A percentile compares a stretch with the other conserved stretches of the same genome.
Conservation (phyloP, 2,113 vertebrate genomes). For the Sterrhoptilus dennistouni region DNA sequence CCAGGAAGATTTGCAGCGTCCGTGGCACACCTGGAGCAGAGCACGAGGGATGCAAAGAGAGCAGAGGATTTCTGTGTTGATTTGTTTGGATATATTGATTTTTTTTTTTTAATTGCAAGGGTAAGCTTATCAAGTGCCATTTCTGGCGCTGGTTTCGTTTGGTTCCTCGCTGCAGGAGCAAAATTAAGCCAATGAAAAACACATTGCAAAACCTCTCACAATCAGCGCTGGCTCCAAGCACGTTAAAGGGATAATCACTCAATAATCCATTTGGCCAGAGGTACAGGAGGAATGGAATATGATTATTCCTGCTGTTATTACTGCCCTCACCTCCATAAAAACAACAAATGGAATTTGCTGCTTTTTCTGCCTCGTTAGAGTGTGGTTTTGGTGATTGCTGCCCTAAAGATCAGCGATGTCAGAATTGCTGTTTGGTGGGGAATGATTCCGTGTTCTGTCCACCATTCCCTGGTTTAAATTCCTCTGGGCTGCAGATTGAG, state of each 20-base stretch:
- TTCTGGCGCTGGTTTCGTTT: conserved; percentile 24
- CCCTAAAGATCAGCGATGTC: neutral
- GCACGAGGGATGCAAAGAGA: neutral
- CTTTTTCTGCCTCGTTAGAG: neutral
- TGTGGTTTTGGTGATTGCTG: neutral
- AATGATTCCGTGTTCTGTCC: neutral
- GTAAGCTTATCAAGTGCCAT: neutral
- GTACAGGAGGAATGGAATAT: neutral
- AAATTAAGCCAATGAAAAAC: conserved; percentile 57
- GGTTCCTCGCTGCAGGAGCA: conserved; percentile 28
- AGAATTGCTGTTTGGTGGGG: neutral
- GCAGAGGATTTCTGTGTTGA: neutral
- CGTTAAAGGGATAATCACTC: conserved; percentile 51
- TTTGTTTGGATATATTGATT: conserved; percentile 35
- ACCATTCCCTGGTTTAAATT: neutral
- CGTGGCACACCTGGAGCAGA: neutral
- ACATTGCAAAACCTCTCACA: conserved; percentile 41
- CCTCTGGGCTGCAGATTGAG: neutral
- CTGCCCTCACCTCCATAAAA: conserved; percentile 4
- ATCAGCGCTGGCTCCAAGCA: conserved; percentile 26
- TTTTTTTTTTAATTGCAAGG: conserved; percentile 36
- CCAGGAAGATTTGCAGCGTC: accelerated
- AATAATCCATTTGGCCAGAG: conserved; percentile 53
- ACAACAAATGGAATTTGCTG: neutral
- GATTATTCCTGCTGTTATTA: conserved; percentile 16